phyloP scores from a whole-genome alignment of 2,797 vertebrate species.

The Acipenser transmontanus region DNA sequence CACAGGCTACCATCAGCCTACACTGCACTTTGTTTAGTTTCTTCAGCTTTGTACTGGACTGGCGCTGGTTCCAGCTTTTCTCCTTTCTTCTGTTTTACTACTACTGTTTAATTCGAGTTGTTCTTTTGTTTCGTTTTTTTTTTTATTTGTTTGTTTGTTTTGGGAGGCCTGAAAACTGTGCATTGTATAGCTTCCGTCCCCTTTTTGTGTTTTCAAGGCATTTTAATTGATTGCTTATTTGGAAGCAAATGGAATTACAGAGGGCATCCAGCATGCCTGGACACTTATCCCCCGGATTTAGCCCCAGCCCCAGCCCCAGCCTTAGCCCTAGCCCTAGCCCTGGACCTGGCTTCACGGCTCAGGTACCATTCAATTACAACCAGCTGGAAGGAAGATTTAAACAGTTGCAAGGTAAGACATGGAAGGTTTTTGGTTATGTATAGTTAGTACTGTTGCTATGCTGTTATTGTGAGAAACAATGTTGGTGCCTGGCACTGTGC shows the following conservation, averaged over 20 bases:
- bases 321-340: conserved; percentile 40
- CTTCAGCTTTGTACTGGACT: not conserved
- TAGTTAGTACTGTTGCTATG: conserved; percentile 28
- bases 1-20: conserved; percentile 26
- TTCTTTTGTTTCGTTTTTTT: not conserved
- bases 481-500: not conserved
- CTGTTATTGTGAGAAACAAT: conserved; percentile 17
- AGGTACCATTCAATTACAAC: conserved; percentile 89
- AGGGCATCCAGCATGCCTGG: conserved; percentile 62
- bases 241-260: conserved; percentile 79
- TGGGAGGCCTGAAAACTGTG: conserved; percentile 17
- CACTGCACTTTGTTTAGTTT: conserved; percentile 30
- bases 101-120: not conserved
- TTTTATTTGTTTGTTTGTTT: not conserved
- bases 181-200: conserved; percentile 19
- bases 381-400: conserved; percentile 94
- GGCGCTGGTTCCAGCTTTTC: conserved; percentile 1
- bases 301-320: conserved; percentile 31
- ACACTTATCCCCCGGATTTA: conserved; percentile 55
- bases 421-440: conserved; percentile 17
- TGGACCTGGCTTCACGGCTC: conserved; percentile 59
- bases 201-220: conserved; percentile 17
- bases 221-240: conserved; percentile 18
- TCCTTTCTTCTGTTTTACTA: not conserved
- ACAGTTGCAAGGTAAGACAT: conserved; percentile 86